Base-by-base conservation (phyloP, 2,888 invertebrate species). In the Ophion ventricosus region DNA sequence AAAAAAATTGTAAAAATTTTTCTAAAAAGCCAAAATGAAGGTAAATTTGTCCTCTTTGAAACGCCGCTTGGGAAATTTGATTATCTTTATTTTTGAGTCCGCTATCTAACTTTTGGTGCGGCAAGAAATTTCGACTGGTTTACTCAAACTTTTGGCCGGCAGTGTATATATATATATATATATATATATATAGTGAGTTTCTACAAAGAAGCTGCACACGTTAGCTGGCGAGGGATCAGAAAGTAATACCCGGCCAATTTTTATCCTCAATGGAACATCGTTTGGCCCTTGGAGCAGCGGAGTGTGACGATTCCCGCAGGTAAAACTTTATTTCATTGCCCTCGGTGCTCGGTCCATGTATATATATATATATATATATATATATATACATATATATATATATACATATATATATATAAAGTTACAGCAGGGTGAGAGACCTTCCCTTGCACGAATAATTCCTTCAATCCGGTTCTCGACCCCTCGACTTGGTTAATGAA, bases 401-500 rank as follows among this genome's bases (percentile, higher is more conserved):
- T n/a, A n/a, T n/a, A n/a, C n/a, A n/a, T n/a, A n/a, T n/a, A n/a
- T n/a, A n/a, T n/a, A n/a, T 57, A 57, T 35, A 70, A 70, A 29
- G 35, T 57, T 29, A 57, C 40, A n/a, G 43, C 56, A 35, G 75
- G 35, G 73, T 43, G 73, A 43, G 56, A 59, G 23, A 57, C 17
- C 49, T 4, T 59, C 79, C 79, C 66, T 79, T 76, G 59, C 72
- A 57, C 75, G 61, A 78, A 83, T 67, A 83, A 83, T 80, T 83
- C 72, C 80, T 76, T 83, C 67, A 25, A 80, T 70, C 75, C 63
- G 74, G 61, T 63, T 61, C n/a, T 23, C 70, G 78, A 73, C 61
- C 81, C 77, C 77, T 81, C 77, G 69, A 69, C 69, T 73, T 74
- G 81, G 74, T 81, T 84, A 84, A 84, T 84, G 84, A 84, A 84